Base-by-base conservation (phyloP, 92 coral and sea anemone species). In the Umimayanthus chanpuru region DNA sequence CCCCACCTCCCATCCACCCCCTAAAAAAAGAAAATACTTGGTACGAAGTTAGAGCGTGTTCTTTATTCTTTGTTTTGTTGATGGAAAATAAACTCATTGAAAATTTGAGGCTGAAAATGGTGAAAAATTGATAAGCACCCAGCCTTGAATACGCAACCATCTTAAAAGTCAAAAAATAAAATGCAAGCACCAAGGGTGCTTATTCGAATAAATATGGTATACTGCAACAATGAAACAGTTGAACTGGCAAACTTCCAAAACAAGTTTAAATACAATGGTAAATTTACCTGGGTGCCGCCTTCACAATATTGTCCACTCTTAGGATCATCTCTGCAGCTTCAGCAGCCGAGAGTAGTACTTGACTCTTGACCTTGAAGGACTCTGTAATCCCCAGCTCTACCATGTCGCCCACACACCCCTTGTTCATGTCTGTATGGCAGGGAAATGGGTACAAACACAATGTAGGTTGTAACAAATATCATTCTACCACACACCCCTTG, bases 271-370 rank as follows among this genome's bases (percentile, higher is more conserved):
- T 1, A 28, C 43, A 28, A 16, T 7, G 9, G 11, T 1, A 23
- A 20, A 15, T 81, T 91, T 81, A 97, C 99, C 99, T 94, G 70
- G 99, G 99, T 18, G 99, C 99, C 11, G 99, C 96, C 76, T 93
- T 97, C 76, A 97, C 98, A 43, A 97, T 97, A 80, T 95, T 93
- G 76, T 97, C 99, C 12, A 97, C 99, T 80, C 99, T 93, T 56
- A 97, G 89, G 56, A 97, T 97, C 95, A 97, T 96, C 88, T 97
- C 99, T 1, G 98, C 99, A 4, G 98, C 99, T 81, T 97, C 99
- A 4, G 99, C 98, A 9, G 99, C 98, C 28, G 99, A 97, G 55
- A 92, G 79, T 32, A 97, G 85, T 3, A 97, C 98, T 84, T 97
- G 99, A 20, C 91, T 90, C 89, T 97, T 97, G 65, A 97, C 99